These are phyloP conservation scores for Chondrilla cf. caribensis DNA, from an alignment of 37 sponge, comb jelly and placozoan genomes.

Conservation along the genomic window DNA sequence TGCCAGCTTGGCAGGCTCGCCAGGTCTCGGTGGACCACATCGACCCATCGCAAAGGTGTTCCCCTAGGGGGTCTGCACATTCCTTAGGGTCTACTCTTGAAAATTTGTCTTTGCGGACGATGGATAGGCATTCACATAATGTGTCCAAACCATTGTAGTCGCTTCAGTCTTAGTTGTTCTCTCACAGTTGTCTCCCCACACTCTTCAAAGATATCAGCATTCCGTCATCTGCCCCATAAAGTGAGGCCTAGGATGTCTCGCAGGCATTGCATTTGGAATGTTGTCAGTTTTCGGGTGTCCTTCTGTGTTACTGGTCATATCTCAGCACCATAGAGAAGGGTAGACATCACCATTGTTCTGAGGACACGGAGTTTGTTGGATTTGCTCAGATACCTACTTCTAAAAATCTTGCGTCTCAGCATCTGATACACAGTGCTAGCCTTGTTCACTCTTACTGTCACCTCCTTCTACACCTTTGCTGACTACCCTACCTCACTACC, in stretches of 20 bases:
- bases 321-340: background rate
- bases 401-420: background rate
- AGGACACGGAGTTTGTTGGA: background rate
- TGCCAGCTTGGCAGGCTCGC: too few species aligned
- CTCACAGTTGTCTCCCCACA: background rate
- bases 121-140: background rate
- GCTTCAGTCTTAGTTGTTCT: background rate
- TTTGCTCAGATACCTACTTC: background rate
- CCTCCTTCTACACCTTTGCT: too few species aligned
- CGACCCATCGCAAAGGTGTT: background rate
- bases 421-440: too few species aligned
- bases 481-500: too few species aligned
- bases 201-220: background rate
- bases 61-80: background rate
- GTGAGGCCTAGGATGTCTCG: background rate
- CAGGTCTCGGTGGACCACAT: background rate
- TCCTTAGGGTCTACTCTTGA: background rate
- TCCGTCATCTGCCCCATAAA: background rate
- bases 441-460: too few species aligned
- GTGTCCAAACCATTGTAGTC: background rate
- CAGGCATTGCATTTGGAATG: slow-evolving; percentile 2
- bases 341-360: background rate
- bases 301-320: background rate
- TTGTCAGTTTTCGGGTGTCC: background rate
- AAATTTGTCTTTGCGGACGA: background rate